Conservation (phyloP, 2,797 vertebrate genomes). For the Xiphophorus birchmanni region DNA sequence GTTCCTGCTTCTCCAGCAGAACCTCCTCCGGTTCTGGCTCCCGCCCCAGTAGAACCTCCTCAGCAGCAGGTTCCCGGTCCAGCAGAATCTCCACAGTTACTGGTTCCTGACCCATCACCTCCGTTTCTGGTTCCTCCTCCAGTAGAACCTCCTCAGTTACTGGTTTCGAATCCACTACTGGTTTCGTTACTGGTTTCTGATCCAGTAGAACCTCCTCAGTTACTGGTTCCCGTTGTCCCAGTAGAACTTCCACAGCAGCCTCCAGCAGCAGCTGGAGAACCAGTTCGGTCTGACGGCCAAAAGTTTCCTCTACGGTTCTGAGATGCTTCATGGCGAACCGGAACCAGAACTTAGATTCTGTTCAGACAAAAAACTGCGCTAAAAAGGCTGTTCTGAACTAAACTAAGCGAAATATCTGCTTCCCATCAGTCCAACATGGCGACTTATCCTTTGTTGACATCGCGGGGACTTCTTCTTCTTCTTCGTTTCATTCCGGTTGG, state of each 20-base stretch:
- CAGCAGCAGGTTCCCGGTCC: background rate
- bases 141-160: background rate
- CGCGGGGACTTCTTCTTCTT: background rate
- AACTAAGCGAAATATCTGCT: background rate
- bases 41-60: background rate
- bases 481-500: background rate
- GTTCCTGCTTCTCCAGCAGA: background rate
- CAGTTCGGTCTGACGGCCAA: slow-evolving; percentile 45
- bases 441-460: background rate
- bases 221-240: background rate
- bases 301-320: slow-evolving; percentile 32
- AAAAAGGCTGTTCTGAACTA: background rate
- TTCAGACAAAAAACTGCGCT: background rate
- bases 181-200: background rate
- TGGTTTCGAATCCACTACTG: background rate
- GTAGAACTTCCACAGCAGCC: slow-evolving; percentile 17
- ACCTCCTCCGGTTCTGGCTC: background rate
- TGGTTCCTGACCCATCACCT: background rate
- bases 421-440: background rate
- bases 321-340: slow-evolving; percentile 9
- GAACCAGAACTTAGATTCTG: background rate
- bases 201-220: background rate
- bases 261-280: slow-evolving; percentile 57
- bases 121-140: background rate
- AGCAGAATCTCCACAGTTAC: slow-evolving; percentile 11